Conservation (phyloP, 2,113 vertebrate species). For the Oreochromis tanganicae region DNA sequence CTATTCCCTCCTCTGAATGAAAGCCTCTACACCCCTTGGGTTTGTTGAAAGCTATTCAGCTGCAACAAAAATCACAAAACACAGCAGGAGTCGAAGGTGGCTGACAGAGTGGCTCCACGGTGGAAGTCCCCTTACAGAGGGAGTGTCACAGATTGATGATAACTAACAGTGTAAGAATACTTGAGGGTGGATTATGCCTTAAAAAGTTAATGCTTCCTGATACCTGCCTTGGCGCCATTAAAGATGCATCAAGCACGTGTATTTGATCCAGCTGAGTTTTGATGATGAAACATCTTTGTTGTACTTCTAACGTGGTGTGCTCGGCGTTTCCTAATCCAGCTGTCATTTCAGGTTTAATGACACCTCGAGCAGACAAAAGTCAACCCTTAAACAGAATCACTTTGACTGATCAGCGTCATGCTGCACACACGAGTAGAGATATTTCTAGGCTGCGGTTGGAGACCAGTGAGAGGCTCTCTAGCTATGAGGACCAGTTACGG, state of each 20-base stretch:
- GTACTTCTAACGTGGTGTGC: not conserved
- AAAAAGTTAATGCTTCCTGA: conserved; percentile 42
- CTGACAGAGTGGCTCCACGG: not conserved
- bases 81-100: not conserved
- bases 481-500: not conserved
- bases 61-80: not conserved
- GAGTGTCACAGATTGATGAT: conserved; percentile 5
- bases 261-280: conserved; percentile 51
- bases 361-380: not conserved
- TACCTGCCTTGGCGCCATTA: conserved; percentile 24
- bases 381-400: not conserved
- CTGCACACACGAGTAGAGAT: not conserved
- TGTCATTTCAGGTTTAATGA: conserved; percentile 16
- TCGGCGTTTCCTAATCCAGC: conserved; percentile 22
- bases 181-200: conserved; percentile 18
- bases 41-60: not conserved
- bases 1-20: not conserved
- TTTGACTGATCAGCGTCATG: not conserved
- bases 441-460: not conserved
- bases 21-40: not conserved
- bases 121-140: not conserved
- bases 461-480: not conserved
- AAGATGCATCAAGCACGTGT: conserved; percentile 27
- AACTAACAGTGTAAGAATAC: conserved; percentile 17
- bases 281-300: conserved; percentile 60